Percentiles rank a stretch among this genome's conserved stretches.
These are phyloP conservation scores for Setophaga petechia DNA, from an alignment of 2,113 vertebrate genomes.

Conservation along the genomic window DNA sequence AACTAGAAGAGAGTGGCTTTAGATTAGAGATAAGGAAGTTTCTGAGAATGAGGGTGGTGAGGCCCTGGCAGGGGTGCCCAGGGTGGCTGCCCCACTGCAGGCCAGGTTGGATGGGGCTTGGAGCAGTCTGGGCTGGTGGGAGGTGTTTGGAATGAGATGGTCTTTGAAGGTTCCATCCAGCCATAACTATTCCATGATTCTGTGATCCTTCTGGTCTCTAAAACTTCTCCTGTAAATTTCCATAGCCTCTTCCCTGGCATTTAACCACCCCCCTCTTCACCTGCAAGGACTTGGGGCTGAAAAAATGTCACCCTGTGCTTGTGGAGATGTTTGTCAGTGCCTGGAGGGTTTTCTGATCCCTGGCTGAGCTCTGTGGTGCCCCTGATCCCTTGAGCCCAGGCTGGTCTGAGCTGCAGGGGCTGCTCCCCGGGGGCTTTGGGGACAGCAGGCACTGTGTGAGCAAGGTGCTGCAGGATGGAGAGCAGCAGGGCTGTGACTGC, in stretches of 20 bases:
- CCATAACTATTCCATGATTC: background rate
- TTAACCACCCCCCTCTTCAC: background rate
- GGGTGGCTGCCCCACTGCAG: background rate
- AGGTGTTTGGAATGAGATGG: background rate
- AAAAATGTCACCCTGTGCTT: accelerated
- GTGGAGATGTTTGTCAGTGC: background rate
- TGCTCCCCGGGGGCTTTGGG: background rate
- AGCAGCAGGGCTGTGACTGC: background rate
- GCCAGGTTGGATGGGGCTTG: background rate
- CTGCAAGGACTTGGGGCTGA: background rate
- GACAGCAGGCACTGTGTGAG: background rate
- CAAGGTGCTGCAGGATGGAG: background rate
- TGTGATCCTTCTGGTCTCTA: background rate
- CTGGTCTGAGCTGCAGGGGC: background rate
- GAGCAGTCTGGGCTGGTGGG: background rate
- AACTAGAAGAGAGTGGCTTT: background rate
- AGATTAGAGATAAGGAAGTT: background rate
- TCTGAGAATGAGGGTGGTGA: background rate
- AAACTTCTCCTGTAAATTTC: background rate
- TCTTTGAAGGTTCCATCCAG: background rate
- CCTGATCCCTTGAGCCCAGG: accelerated
- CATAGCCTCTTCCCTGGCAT: background rate
- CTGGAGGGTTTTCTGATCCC: background rate
- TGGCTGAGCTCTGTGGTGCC: background rate
- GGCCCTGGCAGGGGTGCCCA: background rate